A percentile compares a stretch with the other conserved stretches of the same genome.
Evolutionary conservation across 2,888 invertebrate species (phyloP).

Genomic region (Brenthis hecate): DNA sequence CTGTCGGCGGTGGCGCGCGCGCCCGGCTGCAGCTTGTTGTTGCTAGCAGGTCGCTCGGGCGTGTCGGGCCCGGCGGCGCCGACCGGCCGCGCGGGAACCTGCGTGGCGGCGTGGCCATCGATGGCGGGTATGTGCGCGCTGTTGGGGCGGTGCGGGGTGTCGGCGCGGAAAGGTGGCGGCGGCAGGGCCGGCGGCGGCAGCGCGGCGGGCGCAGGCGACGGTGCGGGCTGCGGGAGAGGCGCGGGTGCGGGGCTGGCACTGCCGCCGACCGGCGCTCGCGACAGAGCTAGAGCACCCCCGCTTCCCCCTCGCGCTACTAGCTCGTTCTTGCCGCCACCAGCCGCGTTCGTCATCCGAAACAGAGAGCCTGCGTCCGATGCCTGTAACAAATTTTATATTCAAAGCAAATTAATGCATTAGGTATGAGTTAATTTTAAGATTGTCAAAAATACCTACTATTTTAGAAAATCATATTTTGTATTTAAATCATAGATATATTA

Average conservation of each 20-base stretch:
- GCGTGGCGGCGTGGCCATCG: conserved; percentile 73
- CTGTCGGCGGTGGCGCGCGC: conserved; percentile 76
- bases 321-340: conserved; percentile 85
- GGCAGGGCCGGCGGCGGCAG: conserved; percentile 85
- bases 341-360: conserved; percentile 84
- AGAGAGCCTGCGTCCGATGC: conserved; percentile 74
- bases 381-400: conserved; percentile 49
- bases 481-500: not conserved
- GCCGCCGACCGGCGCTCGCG: conserved; percentile 83
- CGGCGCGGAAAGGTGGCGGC: conserved; percentile 84
- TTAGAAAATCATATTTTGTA: not conserved
- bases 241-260: conserved; percentile 85
- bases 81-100: conserved; percentile 70
- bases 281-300: conserved; percentile 83
- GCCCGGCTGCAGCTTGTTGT: conserved; percentile 73
- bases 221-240: conserved; percentile 86
- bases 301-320: conserved; percentile 86
- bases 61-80: conserved; percentile 72
- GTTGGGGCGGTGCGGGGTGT: conserved; percentile 68
- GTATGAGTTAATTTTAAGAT: not conserved
- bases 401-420: not conserved
- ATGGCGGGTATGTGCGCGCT: conserved; percentile 74
- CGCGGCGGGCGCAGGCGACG: conserved; percentile 87
- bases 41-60: conserved; percentile 72
- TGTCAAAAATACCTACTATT: not conserved